Conservation (phyloP, 2,888 invertebrate genomes). For the Ypsolopha sequella region DNA sequence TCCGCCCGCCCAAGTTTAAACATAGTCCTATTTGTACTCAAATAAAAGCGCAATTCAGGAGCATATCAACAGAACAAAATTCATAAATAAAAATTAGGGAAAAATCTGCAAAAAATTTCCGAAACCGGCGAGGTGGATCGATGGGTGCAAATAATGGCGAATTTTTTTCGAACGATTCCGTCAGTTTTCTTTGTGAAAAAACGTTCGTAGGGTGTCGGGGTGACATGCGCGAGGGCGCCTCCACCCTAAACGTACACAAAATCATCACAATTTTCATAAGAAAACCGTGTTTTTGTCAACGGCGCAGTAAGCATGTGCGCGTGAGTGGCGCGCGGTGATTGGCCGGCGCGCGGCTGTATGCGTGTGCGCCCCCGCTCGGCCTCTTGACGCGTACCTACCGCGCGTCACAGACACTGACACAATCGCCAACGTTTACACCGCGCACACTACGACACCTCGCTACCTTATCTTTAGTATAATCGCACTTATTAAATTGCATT, state of each 20-base stretch:
- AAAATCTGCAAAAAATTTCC: conserved; percentile 24
- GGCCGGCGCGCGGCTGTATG: conserved; percentile 36
- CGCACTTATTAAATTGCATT: no score
- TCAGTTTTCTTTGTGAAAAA: conserved; percentile 1
- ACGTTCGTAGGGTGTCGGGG: conserved; percentile 8
- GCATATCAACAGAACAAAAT: conserved; percentile 14
- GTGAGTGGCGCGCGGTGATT: conserved; percentile 39
- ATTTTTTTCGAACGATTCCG: conserved; percentile 38
- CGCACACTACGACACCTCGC: not conserved
- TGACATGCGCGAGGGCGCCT: conserved; percentile 40
- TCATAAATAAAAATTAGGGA: conserved; percentile 13
- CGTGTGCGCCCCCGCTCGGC: conserved; percentile 47
- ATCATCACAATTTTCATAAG: conserved; percentile 39
- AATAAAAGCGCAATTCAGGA: conserved; percentile 22
- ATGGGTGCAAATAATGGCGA: conserved; percentile 30
- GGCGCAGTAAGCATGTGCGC: conserved; percentile 20
- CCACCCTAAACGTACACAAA: conserved; percentile 51
- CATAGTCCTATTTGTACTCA: conserved; percentile 16
- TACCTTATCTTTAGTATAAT: not conserved
- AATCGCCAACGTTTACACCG: conserved; percentile 10
- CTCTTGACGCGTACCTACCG: conserved; percentile 40
- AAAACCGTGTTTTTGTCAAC: conserved; percentile 38
- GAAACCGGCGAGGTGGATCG: conserved; percentile 19
- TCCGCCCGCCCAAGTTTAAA: conserved; percentile 8
- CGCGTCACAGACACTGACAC: conserved; percentile 17